Evolutionary conservation across 2,797 vertebrate species (phyloP), one percentile per base, ranked within the genome.

Genomic region (Pipistrellus nathusii): DNA sequence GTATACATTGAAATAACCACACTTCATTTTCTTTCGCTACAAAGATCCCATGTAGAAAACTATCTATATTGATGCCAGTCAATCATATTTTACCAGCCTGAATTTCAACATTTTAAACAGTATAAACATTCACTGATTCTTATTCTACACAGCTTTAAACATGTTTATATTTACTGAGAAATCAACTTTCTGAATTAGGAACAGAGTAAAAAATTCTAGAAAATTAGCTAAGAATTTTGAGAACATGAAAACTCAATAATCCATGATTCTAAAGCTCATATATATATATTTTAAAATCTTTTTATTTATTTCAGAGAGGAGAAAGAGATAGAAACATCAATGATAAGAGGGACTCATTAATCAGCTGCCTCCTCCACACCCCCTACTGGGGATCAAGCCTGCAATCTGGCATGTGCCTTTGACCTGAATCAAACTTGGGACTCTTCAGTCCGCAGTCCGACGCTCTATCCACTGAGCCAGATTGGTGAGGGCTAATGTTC

Each of bases 141-240:
- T 86, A 83, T 59, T 83, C 75, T 86, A 85, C 5, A 94, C 27
- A 93, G 32, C 17, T 93, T 92, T 94, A 62, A 90, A 93, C 88
- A 95, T 46, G 78, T 44, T 72, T 84, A 87, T 57, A 27, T 32
- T 73, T 72, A 85, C 27, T 75, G 15, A 32, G 25, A 94, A 96
- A 92, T 7, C n/a, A 94, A 76, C 14, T 23, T 57, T 69, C 41
- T 92, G 46, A 91, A 91, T 76, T 11, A 93, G 55, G 27, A 86
- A 89, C 5, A 87, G 41, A 76, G 12, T 51, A 83, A n/a, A 75
- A 55, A 77, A 94, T 77, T 25, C n/a, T 93, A 35, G 44, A 88
- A 92, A 87, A 95, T 94, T 66, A 94, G 51, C 20, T 93, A 95
- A 83, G n/a, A 18, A 90, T 62, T 94, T 82, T 95, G 73, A 93